Evolutionary conservation across 2,888 invertebrate species (phyloP).

Genomic region (Megaustenia siamemsis): DNA sequence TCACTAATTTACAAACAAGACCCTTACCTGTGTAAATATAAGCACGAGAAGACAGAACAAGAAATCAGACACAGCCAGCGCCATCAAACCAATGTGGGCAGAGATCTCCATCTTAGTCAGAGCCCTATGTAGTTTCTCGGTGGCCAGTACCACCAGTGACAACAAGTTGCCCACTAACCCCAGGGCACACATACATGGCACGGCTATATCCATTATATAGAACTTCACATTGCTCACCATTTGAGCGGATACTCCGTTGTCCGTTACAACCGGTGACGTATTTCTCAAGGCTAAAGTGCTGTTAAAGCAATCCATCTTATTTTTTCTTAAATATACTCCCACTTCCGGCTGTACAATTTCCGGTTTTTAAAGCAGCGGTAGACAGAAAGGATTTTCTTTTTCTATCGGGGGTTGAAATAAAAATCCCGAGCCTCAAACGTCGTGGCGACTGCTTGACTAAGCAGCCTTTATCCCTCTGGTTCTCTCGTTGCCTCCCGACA

Average conservation of each 20-base stretch:
- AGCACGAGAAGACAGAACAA: slow-evolving; percentile 76
- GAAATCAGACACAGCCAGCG: slow-evolving; percentile 77
- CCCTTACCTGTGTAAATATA: slow-evolving; percentile 65
- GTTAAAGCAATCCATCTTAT: slow-evolving; percentile 23
- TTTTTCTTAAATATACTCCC: no score
- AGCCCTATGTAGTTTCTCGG: slow-evolving; percentile 71
- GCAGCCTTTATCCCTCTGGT: no score
- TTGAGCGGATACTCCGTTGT: no score
- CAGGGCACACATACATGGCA: slow-evolving; percentile 73
- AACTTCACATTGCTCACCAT: neutral
- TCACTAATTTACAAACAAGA: neutral
- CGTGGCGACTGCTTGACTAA: no score
- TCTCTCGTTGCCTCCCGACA: no score
- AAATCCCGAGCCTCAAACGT: no score
- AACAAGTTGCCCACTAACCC: slow-evolving; percentile 76
- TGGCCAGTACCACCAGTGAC: slow-evolving; percentile 74
- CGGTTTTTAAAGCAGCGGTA: no score
- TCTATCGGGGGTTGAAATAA: no score
- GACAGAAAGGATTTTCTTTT: no score
- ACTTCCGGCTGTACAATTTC: no score
- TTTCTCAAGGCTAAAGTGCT: neutral
- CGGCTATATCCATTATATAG: slow-evolving; percentile 27
- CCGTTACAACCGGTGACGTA: neutral
- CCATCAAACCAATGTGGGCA: slow-evolving; percentile 77
- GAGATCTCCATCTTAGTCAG: slow-evolving; percentile 77